phyloP scores from a whole-genome alignment of 2,888 invertebrate species.

The Ormyrus labotus region DNA sequence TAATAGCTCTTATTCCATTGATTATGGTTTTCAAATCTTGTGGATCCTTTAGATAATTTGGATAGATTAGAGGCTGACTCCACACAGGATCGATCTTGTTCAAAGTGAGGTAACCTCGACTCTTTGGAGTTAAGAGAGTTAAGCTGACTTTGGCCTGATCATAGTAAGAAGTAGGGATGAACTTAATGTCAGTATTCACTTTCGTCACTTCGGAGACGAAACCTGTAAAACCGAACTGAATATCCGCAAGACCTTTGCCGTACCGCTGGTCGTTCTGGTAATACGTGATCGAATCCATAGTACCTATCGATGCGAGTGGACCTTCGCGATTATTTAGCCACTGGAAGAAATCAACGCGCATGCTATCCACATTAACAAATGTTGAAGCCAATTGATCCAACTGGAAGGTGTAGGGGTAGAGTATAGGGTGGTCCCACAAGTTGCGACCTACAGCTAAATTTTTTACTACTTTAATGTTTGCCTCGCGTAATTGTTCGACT shows the following conservation, averaged over 20 bases:
- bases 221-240: conserved; percentile 77
- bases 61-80: conserved; percentile 82
- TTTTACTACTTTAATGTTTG: conserved; percentile 78
- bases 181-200: conserved; percentile 77
- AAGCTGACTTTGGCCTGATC: conserved; percentile 80
- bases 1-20: too few species aligned
- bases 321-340: conserved; percentile 41
- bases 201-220: conserved; percentile 73
- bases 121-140: conserved; percentile 79
- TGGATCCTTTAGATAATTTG: conserved; percentile 81
- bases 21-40: conserved; percentile 75
- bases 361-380: background rate
- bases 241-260: conserved; percentile 77
- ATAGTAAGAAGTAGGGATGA: conserved; percentile 72
- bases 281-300: background rate
- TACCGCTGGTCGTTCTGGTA: background rate
- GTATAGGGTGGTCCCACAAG: conserved; percentile 76
- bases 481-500: conserved; percentile 78
- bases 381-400: conserved; percentile 78
- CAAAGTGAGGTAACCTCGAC: conserved; percentile 68
- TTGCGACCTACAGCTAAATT: too few species aligned
- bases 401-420: conserved; percentile 76
- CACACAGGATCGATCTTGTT: too few species aligned
- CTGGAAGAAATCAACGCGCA: background rate
- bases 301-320: background rate